phyloP scores from a whole-genome alignment of 2,888 invertebrate genomes.

The Dendrolimus houi region DNA sequence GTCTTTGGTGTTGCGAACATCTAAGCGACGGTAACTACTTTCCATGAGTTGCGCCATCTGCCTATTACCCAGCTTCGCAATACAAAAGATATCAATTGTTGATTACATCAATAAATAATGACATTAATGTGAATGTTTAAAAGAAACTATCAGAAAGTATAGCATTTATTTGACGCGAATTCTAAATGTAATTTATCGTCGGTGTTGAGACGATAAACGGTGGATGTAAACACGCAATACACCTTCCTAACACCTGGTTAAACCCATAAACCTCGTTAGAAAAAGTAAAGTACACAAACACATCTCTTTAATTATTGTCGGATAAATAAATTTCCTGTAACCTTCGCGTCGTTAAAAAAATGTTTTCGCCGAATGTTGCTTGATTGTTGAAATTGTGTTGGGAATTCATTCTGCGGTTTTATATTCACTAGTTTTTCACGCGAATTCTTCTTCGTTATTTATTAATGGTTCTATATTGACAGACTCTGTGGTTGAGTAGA shows the following conservation, averaged over 20 bases:
- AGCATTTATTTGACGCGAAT: constrained; percentile 18
- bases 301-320: background rate
- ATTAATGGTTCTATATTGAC: too few relatives aligned
- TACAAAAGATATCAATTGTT: too few relatives aligned
- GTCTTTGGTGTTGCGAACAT: too few relatives aligned
- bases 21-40: too few relatives aligned
- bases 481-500: too few relatives aligned
- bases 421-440: background rate
- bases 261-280: constrained; percentile 3
- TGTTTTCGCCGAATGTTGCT: constrained; percentile 1
- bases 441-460: too few relatives aligned
- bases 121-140: background rate
- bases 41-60: too few relatives aligned
- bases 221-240: constrained; percentile 14
- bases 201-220: constrained; percentile 11
- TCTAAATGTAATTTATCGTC: constrained; percentile 27
- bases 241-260: constrained; percentile 26
- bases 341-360: background rate
- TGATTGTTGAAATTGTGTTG: constrained; percentile 1
- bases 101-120: background rate
- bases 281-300: background rate
- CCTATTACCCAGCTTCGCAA: too few relatives aligned
- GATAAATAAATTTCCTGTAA: background rate
- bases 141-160: constrained; percentile 6
- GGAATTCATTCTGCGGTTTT: background rate